phyloP scores from a whole-genome alignment of 2,113 vertebrate genomes.

The Sturnus vulgaris region DNA sequence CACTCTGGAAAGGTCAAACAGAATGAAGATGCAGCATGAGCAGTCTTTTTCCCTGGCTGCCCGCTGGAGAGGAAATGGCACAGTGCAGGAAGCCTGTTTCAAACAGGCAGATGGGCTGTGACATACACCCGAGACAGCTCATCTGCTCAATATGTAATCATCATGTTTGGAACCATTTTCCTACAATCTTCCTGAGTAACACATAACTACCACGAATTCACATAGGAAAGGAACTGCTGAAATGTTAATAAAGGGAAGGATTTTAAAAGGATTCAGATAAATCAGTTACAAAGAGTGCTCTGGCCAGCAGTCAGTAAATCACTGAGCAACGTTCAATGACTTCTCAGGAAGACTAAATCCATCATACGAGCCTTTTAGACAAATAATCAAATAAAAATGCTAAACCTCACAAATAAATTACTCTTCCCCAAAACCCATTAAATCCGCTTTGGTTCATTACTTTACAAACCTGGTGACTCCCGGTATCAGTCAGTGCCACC shows the following conservation, averaged over 20 bases:
- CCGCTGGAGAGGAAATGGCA: neutral
- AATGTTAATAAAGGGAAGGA: neutral
- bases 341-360: neutral
- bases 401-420: neutral
- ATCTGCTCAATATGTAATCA: neutral
- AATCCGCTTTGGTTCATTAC: neutral
- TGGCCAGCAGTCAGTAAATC: neutral
- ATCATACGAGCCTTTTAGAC: neutral
- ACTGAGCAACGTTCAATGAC: neutral
- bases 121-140: neutral
- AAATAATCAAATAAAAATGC: neutral
- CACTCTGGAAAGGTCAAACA: neutral
- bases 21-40: neutral
- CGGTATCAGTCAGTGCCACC: neutral
- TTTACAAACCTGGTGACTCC: neutral
- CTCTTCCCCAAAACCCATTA: neutral
- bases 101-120: conserved; percentile 12
- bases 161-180: neutral
- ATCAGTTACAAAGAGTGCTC: neutral
- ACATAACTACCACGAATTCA: neutral
- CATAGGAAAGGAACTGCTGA: neutral
- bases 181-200: neutral
- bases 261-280: neutral
- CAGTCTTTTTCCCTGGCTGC: neutral
- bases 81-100: neutral